These are phyloP conservation scores for Catharus minimus DNA, from an alignment of 2,113 vertebrate species.

Conservation along the genomic window DNA sequence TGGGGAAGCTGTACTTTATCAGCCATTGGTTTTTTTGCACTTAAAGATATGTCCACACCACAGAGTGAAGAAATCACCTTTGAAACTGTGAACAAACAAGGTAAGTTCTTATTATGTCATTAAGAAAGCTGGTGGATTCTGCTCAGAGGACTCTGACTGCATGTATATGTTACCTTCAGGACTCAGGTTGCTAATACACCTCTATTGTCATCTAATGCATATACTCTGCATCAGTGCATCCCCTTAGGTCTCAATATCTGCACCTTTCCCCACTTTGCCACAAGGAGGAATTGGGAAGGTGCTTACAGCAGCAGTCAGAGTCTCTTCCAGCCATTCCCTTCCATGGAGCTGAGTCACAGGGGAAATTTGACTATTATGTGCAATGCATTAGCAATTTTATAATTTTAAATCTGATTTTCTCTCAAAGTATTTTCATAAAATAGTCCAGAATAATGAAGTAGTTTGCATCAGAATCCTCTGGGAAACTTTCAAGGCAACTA, in stretches of 20 bases:
- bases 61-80: background rate
- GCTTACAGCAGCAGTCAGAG: background rate
- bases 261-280: background rate
- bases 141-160: background rate
- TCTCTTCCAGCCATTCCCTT: background rate
- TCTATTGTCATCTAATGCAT: background rate
- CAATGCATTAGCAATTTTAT: background rate
- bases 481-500: background rate
- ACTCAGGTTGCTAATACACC: background rate
- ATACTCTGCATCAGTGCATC: too few relatives aligned
- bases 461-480: background rate
- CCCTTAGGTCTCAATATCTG: background rate
- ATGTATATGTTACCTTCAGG: background rate
- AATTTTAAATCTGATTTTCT: background rate
- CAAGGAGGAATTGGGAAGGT: background rate
- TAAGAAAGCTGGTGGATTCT: background rate
- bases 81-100: background rate
- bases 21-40: rapidly evolving
- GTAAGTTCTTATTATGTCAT: background rate
- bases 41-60: background rate
- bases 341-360: background rate
- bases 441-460: conserved; percentile 6
- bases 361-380: background rate
- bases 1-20: background rate
- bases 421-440: background rate